These are phyloP conservation scores for Aphidius colemani DNA, from an alignment of 2,888 invertebrate genomes.

Conservation along the genomic window DNA sequence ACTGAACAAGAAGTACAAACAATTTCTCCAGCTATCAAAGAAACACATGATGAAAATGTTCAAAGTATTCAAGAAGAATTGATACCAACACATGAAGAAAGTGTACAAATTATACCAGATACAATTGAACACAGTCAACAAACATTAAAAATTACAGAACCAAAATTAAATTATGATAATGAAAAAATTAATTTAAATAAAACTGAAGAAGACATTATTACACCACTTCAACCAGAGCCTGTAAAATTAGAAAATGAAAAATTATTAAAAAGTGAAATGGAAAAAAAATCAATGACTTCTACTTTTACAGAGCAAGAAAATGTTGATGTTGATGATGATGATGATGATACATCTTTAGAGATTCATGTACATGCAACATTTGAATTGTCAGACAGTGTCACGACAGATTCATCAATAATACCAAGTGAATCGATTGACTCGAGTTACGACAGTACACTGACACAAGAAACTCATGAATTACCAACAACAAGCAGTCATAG, in stretches of 20 bases:
- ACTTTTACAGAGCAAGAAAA: slow-evolving; percentile 40
- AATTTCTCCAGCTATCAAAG: slow-evolving; percentile 40
- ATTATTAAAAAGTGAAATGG: slow-evolving; percentile 16
- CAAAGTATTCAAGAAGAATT: slow-evolving; percentile 46
- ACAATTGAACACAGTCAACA: slow-evolving; percentile 44
- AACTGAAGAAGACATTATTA: slow-evolving; percentile 19
- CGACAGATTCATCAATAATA: slow-evolving; percentile 37
- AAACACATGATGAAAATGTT: slow-evolving; percentile 45
- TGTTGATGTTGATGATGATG: slow-evolving; percentile 40
- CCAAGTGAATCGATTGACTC: slow-evolving; percentile 33
- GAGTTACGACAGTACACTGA: slow-evolving; percentile 34
- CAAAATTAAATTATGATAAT: background rate
- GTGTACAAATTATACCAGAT: slow-evolving; percentile 50
- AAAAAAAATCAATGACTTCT: slow-evolving; percentile 20
- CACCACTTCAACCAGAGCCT: too few relatives aligned
- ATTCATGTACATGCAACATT: slow-evolving; percentile 52
- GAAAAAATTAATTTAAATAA: background rate
- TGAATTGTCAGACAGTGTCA: slow-evolving; percentile 46
- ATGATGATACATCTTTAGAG: slow-evolving; percentile 46
- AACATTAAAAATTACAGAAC: slow-evolving; percentile 30
- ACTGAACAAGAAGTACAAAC: slow-evolving; percentile 49
- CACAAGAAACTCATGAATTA: slow-evolving; percentile 36
- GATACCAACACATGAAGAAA: slow-evolving; percentile 45
- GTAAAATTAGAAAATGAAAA: background rate
- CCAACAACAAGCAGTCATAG: slow-evolving; percentile 1